These are phyloP conservation scores for Stegostoma tigrinum DNA, from an alignment of 2,113 vertebrate genomes.

Conservation along the genomic window DNA sequence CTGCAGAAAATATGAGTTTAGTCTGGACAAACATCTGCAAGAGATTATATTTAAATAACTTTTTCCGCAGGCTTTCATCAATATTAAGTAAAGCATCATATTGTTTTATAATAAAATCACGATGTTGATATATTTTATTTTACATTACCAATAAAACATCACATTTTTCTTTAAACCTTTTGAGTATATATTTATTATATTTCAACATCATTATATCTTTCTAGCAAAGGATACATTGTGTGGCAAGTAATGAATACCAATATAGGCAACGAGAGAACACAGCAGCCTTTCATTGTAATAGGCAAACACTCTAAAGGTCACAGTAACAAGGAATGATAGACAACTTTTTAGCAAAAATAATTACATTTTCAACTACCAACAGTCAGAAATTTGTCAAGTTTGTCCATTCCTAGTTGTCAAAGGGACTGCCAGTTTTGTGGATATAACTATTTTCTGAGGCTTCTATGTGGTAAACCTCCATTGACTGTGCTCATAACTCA, in stretches of 20 bases:
- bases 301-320: neutral
- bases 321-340: neutral
- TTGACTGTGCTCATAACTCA: neutral
- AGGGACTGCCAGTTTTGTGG: neutral
- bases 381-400: constrained; percentile 1
- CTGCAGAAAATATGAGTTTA: neutral
- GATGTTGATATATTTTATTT: neutral
- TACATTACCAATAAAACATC: neutral
- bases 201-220: neutral
- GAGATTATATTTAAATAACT: neutral
- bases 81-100: neutral
- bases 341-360: neutral
- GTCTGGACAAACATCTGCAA: neutral
- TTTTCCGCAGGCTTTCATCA: neutral
- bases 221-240: neutral
- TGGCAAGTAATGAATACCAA: neutral
- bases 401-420: neutral
- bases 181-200: neutral
- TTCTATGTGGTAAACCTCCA: neutral
- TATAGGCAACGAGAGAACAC: neutral
- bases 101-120: neutral
- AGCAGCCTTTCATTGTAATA: neutral
- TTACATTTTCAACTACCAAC: neutral
- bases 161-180: neutral
- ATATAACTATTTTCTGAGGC: neutral